Percentiles rank a stretch among this genome's conserved stretches.
phyloP scores from a whole-genome alignment of 2,113 vertebrate species.

The Pyxicephalus adspersus region DNA sequence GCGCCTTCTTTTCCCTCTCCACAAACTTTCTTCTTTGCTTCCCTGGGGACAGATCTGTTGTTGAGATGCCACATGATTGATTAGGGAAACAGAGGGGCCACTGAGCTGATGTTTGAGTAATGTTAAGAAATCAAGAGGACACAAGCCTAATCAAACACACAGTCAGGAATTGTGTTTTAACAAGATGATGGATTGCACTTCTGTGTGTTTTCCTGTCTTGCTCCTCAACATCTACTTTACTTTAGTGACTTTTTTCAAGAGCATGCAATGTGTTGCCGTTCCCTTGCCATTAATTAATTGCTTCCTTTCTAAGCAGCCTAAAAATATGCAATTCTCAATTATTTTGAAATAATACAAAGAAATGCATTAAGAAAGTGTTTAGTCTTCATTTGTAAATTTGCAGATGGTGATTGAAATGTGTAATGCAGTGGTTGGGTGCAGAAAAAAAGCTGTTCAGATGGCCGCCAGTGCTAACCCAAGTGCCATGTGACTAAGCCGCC shows the following conservation, averaged over 20 bases:
- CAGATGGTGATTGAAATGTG: not conserved
- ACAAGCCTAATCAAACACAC: constrained; percentile 63
- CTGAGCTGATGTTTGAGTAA: constrained; percentile 75
- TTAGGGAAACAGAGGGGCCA: constrained; percentile 74
- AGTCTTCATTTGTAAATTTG: not conserved
- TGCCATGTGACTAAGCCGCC: too few species aligned
- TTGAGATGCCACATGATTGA: constrained; percentile 73
- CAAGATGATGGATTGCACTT: constrained; percentile 68
- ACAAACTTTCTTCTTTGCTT: constrained; percentile 57
- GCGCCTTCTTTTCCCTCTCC: not conserved
- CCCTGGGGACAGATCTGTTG: constrained; percentile 66
- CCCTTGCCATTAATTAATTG: constrained; percentile 29
- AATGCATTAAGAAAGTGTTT: not conserved
- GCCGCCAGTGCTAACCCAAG: too few species aligned
- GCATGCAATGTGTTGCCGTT: constrained; percentile 3
- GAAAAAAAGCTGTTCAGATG: too few species aligned
- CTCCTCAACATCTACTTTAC: constrained; percentile 42
- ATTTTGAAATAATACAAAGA: not conserved
- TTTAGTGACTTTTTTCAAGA: constrained; percentile 47
- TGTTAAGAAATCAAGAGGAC: constrained; percentile 76
- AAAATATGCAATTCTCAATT: not conserved
- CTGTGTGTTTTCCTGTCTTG: constrained; percentile 48
- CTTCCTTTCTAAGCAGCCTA: constrained; percentile 5
- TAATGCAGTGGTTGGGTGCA: too few species aligned
- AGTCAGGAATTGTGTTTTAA: constrained; percentile 60